Conservation (phyloP, 2,113 vertebrate species). For the Naja naja region DNA sequence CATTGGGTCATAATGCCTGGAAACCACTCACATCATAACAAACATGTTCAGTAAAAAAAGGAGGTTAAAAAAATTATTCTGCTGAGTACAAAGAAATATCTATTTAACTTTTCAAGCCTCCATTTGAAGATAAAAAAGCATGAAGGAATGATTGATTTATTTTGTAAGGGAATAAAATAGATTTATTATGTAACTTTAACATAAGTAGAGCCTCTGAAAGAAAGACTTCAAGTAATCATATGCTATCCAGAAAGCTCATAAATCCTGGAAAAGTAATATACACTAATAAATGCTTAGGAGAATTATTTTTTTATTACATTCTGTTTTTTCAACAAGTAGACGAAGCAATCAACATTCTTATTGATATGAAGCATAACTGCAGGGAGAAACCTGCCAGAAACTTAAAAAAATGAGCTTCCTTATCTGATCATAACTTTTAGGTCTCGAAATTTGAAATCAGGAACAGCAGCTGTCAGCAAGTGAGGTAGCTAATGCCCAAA, state of each 20-base stretch:
- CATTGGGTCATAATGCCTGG: neutral
- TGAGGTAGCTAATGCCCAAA: neutral
- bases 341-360: neutral
- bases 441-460: neutral
- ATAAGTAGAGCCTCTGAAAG: conserved; percentile 20
- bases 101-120: conserved; percentile 13
- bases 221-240: conserved; percentile 37
- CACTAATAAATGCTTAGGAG: conserved; percentile 43
- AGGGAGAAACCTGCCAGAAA: neutral
- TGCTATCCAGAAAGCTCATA: conserved; percentile 38
- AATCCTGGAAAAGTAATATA: conserved; percentile 29
- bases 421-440: neutral
- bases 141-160: conserved; percentile 23
- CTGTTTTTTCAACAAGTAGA: conserved; percentile 27
- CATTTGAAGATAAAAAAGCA: conserved; percentile 9
- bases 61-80: conserved; percentile 36
- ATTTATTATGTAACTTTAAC: conserved; percentile 33
- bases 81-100: conserved; percentile 25
- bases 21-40: neutral
- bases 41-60: neutral
- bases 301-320: conserved; percentile 27
- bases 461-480: neutral
- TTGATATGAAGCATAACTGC: neutral
- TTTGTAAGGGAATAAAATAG: conserved; percentile 17
- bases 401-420: neutral